Conservation (phyloP, 2,797 vertebrate species). For the Halcyon smyrnensis region DNA sequence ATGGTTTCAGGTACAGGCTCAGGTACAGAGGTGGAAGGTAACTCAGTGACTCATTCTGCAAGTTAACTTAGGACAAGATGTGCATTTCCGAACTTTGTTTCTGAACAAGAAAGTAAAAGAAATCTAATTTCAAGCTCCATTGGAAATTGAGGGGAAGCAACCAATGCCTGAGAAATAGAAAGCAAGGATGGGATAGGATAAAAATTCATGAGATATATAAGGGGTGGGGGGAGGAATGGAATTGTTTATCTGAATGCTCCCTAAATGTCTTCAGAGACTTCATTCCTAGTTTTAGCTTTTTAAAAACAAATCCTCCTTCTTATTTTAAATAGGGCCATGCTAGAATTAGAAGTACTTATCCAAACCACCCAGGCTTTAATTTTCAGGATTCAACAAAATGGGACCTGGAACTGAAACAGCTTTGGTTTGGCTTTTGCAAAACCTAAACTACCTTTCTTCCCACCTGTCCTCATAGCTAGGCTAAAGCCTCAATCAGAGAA, state of each 20-base stretch:
- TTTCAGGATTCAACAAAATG: constrained; percentile 1
- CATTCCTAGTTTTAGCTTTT: constrained; percentile 3
- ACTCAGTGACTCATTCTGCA: neutral
- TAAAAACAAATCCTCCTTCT: constrained; percentile 39
- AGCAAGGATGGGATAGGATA: neutral
- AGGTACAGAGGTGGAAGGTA: neutral
- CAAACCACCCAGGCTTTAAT: constrained; percentile 17
- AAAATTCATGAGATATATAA: neutral
- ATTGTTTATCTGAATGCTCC: constrained; percentile 16
- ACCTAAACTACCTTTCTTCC: neutral
- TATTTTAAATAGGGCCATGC: constrained; percentile 25
- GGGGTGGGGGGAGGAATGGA: neutral
- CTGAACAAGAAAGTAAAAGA: neutral
- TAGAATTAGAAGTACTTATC: constrained; percentile 51
- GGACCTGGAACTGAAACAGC: neutral
- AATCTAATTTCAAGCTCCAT: neutral
- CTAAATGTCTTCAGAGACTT: constrained; percentile 21
- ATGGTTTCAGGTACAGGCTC: neutral
- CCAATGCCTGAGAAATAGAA: neutral
- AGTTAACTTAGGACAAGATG: neutral
- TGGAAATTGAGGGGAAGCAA: constrained; percentile 2
- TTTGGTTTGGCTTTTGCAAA: constrained; percentile 38
- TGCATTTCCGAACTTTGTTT: neutral
- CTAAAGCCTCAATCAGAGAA: neutral
- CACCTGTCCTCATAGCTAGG: neutral